Conservation (phyloP, 2,797 vertebrate species). For the Pseudomugil tenellus region DNA sequence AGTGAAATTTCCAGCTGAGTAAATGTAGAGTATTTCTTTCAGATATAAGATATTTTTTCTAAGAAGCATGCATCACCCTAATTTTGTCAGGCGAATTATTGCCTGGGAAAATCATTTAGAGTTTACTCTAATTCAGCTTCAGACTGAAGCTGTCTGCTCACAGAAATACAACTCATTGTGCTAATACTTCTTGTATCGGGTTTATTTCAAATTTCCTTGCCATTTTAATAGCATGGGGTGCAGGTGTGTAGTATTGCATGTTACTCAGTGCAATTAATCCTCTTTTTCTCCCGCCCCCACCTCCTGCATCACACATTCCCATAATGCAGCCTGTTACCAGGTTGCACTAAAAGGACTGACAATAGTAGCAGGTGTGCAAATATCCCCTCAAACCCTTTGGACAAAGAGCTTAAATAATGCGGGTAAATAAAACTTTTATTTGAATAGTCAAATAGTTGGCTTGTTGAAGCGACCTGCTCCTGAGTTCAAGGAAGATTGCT, state of each 20-base stretch:
- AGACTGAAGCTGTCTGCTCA: conserved; percentile 23
- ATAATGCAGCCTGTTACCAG: conserved; percentile 80
- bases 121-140: conserved; percentile 24
- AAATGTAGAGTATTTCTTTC: conserved; percentile 12
- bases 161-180: conserved; percentile 46
- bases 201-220: conserved; percentile 47
- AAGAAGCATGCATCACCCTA: not conserved
- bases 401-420: conserved; percentile 79
- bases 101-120: conserved; percentile 7
- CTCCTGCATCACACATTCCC: conserved; percentile 69
- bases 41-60: conserved; percentile 17
- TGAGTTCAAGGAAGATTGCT: conserved; percentile 29
- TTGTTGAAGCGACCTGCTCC: conserved; percentile 42
- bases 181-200: conserved; percentile 26
- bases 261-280: conserved; percentile 66
- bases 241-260: conserved; percentile 61
- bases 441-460: conserved; percentile 72
- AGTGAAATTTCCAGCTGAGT: not conserved
- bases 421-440: conserved; percentile 77
- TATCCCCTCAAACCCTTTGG: conserved; percentile 74
- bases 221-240: conserved; percentile 54
- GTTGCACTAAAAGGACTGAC: conserved; percentile 75
- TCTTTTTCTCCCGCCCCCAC: conserved; percentile 43
- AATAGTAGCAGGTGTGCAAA: conserved; percentile 87
- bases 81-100: conserved; percentile 6